Evolutionary conservation across 1,140 invertebrate species (phyloP).

Genomic region (Sinella curviseta): DNA sequence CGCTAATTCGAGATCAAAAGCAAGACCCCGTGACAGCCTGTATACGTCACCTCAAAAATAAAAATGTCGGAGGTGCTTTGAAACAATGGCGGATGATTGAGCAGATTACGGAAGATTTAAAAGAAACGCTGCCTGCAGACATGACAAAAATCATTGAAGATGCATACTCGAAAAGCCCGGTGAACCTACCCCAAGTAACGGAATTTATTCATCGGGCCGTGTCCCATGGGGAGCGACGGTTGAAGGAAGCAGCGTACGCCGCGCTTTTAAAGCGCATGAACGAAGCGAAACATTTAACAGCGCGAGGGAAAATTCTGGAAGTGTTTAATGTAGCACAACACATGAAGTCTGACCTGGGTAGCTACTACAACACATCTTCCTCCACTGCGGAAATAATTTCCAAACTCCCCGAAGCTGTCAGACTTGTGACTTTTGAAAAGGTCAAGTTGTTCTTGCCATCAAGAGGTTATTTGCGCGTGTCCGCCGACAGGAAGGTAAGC

Average conservation of each 20-base stretch:
- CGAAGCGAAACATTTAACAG: slow-evolving; percentile 15
- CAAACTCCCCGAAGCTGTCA: slow-evolving; percentile 26
- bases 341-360: slow-evolving; percentile 36
- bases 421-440: slow-evolving; percentile 37
- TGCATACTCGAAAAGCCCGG: background rate
- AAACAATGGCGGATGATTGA: slow-evolving; percentile 38
- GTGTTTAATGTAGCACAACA: slow-evolving; percentile 30
- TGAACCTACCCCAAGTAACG: background rate
- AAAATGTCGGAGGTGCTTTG: slow-evolving; percentile 34
- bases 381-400: slow-evolving; percentile 37
- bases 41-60: slow-evolving; percentile 29
- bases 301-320: slow-evolving; percentile 25
- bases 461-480: slow-evolving; percentile 30
- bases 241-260: slow-evolving; percentile 33
- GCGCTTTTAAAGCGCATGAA: slow-evolving; percentile 27
- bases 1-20: slow-evolving; percentile 36
- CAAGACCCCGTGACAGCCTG: slow-evolving; percentile 30
- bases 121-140: slow-evolving; percentile 30
- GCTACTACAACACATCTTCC: slow-evolving; percentile 26
- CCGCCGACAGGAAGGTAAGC: slow-evolving; percentile 29
- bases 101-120: slow-evolving; percentile 36
- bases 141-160: slow-evolving; percentile 37
- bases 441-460: slow-evolving; percentile 32
- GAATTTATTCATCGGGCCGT: slow-evolving; percentile 33
- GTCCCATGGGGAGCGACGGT: slow-evolving; percentile 18